Percentiles rank a stretch among this genome's conserved stretches.
Conservation (phyloP, 2,888 invertebrate species). For the Drosophila meridiana region DNA sequence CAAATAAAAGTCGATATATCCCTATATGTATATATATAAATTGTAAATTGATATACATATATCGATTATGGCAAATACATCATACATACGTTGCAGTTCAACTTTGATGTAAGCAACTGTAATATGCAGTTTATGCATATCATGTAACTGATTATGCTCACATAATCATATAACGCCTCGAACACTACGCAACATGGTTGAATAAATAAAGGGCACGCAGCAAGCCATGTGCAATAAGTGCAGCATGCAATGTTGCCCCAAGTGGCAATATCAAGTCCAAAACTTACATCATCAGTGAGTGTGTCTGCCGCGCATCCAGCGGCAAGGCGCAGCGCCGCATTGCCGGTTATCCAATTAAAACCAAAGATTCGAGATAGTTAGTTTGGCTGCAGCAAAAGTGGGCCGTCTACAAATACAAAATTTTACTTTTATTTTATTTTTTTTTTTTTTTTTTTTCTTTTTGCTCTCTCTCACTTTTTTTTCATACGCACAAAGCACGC, state of each 20-base stretch:
- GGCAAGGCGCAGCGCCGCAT: conserved; percentile 20
- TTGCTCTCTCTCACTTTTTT: conserved; percentile 1
- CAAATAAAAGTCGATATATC: too few relatives aligned
- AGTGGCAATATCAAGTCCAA: conserved; percentile 79
- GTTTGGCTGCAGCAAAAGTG: conserved; percentile 52
- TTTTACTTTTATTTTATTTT: background rate
- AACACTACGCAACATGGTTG: conserved; percentile 1
- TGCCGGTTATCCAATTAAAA: conserved; percentile 80
- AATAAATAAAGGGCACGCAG: conserved; percentile 46
- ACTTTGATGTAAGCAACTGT: too few relatives aligned
- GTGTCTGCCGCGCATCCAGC: conserved; percentile 34
- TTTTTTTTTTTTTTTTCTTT: background rate
- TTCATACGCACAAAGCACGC: conserved; percentile 62
- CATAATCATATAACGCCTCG: conserved; percentile 9
- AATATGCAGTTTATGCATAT: too few relatives aligned
- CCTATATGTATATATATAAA: too few relatives aligned
- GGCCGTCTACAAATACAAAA: conserved; percentile 45
- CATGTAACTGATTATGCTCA: conserved; percentile 13
- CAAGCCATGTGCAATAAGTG: conserved; percentile 32
- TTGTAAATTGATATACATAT: background rate
- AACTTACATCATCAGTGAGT: conserved; percentile 64
- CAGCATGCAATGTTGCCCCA: conserved; percentile 42
- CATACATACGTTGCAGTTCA: too few relatives aligned
- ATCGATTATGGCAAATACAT: too few relatives aligned
- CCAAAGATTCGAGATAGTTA: conserved; percentile 74